Evolutionary conservation across 2,888 invertebrate species (phyloP).

Genomic region (Lissocephala sabroskyi): DNA sequence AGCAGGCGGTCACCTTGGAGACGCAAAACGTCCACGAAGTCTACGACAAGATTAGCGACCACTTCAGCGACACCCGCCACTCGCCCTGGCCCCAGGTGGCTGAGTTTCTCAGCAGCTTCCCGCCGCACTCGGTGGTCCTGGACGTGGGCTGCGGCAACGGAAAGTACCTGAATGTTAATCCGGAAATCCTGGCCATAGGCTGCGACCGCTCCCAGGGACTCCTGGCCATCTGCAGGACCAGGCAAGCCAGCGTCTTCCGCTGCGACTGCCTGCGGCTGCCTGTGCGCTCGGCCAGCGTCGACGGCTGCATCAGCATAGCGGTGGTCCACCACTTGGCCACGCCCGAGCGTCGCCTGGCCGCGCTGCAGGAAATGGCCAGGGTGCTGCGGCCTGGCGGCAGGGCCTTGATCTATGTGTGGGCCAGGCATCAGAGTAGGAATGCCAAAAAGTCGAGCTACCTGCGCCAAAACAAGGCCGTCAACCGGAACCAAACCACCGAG

Average conservation of each 20-base stretch:
- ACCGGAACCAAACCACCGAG: constrained; percentile 71
- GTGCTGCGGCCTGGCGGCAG: constrained; percentile 82
- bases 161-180: constrained; percentile 83
- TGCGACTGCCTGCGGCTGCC: constrained; percentile 85
- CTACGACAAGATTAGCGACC: constrained; percentile 93
- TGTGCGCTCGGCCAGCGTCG: constrained; percentile 79
- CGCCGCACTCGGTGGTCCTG: constrained; percentile 81
- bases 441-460: constrained; percentile 81
- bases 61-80: constrained; percentile 96
- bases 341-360: constrained; percentile 81
- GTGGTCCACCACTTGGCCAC: constrained; percentile 97
- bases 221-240: constrained; percentile 76
- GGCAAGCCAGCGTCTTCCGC: constrained; percentile 80
- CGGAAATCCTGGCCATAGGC: constrained; percentile 77
- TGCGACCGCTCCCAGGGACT: constrained; percentile 85
- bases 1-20: constrained; percentile 79
- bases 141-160: constrained; percentile 99
- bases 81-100: constrained; percentile 94
- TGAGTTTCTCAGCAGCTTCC: constrained; percentile 81
- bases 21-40: constrained; percentile 86
- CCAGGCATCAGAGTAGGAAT: constrained; percentile 86
- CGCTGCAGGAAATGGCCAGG: constrained; percentile 84
- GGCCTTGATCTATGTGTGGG: constrained; percentile 96
- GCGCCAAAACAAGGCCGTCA: constrained; percentile 76
- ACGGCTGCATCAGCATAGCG: constrained; percentile 93